Evolutionary conservation across 1,140 invertebrate species (phyloP).

Genomic region (Pseudomyrmex concolor): DNA sequence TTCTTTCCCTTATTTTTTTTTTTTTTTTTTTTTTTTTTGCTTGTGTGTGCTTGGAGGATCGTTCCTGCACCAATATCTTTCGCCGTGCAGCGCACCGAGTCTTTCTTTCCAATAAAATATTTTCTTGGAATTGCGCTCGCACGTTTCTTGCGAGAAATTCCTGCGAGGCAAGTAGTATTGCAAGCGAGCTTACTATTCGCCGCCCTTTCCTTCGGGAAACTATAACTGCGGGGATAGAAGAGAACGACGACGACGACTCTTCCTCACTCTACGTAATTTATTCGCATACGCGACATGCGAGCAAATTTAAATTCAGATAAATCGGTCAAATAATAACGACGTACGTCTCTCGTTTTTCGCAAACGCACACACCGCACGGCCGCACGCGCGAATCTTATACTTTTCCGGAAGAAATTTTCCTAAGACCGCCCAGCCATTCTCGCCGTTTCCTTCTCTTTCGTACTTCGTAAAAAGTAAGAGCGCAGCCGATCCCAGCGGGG

Average conservation of each 20-base stretch:
- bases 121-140: slow-evolving; percentile 32
- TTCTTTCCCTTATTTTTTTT: neutral
- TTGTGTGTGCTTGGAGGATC: neutral
- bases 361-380: neutral
- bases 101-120: slow-evolving; percentile 51
- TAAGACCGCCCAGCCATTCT: slow-evolving; percentile 26
- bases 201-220: neutral
- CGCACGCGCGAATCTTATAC: slow-evolving; percentile 1
- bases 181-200: slow-evolving; percentile 4
- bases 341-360: slow-evolving; percentile 24
- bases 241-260: too few species aligned
- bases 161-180: neutral
- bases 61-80: slow-evolving; percentile 22
- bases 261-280: slow-evolving; percentile 21
- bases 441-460: slow-evolving; percentile 22
- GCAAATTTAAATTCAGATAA: slow-evolving; percentile 55
- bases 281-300: slow-evolving; percentile 24
- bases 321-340: slow-evolving; percentile 45
- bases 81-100: neutral
- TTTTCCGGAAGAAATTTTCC: slow-evolving; percentile 27
- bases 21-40: too few species aligned
- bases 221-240: slow-evolving; percentile 14
- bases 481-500: neutral
- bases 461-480: slow-evolving; percentile 54
- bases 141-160: slow-evolving; percentile 14